Evolutionary conservation across 2,888 invertebrate genomes (phyloP), one percentile per base, ranked within the genome.

Genomic region (Hypselothyrea guttata): DNA sequence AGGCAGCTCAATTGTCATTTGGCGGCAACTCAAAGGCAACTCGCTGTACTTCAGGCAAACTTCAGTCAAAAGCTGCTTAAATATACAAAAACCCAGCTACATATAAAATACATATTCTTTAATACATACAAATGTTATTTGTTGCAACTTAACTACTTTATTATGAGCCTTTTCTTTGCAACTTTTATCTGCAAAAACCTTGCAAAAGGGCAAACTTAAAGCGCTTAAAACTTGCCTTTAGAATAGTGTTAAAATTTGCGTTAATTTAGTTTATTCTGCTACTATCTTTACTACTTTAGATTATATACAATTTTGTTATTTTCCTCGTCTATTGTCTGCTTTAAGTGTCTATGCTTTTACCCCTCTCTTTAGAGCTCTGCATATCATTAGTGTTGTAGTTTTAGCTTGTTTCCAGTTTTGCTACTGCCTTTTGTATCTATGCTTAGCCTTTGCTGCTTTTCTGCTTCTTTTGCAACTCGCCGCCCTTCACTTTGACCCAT

Each of bases 1-100:
- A 65, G 71, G 78, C 83, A 38, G 16, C 83, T 59, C 83, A 71
- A 84, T 82, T 84, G 79, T 84, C 83, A 74, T 22, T 22, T 82
- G 54, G 75, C 63, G 64, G 37, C 53, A 63, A 55, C 60, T 38
- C 59, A 70, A 71, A 64, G 54, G 52, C 46, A 59, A 71, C 49
- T 44, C 57, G 41, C 53, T 73, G 22, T 54, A 41, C 61, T 54
- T 56, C 33, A 38, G 56, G 51, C 73, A 51, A 72, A 69, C 58
- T 59, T 59, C 4, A 48, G 13, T 22, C 66, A 51, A 40, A 46
- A 37, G 34, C 11, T 35, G 18, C 52, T 45, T 49, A 45, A 48
- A 57, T 47, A 37, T 22, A 49, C 27, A 37, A 28, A 13, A 18
- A 44, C 27, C 35, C 30, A 11, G 31, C 34, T 12, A 15, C 31